Conservation (phyloP, 1,140 invertebrate species). For the Lordiphosa mommai region DNA sequence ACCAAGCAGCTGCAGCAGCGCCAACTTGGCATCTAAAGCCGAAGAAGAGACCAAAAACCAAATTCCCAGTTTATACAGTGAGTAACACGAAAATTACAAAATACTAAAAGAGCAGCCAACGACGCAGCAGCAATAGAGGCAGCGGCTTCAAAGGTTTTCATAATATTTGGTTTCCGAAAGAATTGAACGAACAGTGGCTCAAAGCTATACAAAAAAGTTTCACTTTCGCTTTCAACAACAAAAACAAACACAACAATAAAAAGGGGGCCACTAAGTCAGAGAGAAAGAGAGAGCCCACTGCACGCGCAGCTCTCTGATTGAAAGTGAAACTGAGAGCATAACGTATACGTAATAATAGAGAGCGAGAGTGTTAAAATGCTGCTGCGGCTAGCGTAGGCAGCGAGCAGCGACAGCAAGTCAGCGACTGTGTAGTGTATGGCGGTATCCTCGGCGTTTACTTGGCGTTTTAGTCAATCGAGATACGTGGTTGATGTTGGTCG, state of each 20-base stretch:
- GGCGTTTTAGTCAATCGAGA: slow-evolving; percentile 79
- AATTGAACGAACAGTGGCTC: slow-evolving; percentile 49
- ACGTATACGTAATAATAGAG: slow-evolving; percentile 66
- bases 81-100: slow-evolving; percentile 61
- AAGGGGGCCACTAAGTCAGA: slow-evolving; percentile 67
- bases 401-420: slow-evolving; percentile 6
- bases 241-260: slow-evolving; percentile 24
- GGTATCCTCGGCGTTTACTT: slow-evolving; percentile 79
- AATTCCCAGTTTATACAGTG: slow-evolving; percentile 54
- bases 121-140: neutral
- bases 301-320: slow-evolving; percentile 38
- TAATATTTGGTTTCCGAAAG: slow-evolving; percentile 37
- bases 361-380: slow-evolving; percentile 56
- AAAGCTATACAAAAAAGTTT: slow-evolving; percentile 70
- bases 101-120: slow-evolving; percentile 36
- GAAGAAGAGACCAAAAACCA: slow-evolving; percentile 23
- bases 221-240: slow-evolving; percentile 74
- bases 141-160: slow-evolving; percentile 34
- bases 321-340: slow-evolving; percentile 63
- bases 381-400: slow-evolving; percentile 5
- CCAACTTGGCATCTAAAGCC: slow-evolving; percentile 30
- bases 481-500: slow-evolving; percentile 80
- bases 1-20: slow-evolving; percentile 38
- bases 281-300: slow-evolving; percentile 18
- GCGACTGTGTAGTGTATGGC: slow-evolving; percentile 64